Evolutionary conservation across 2,888 invertebrate genomes (phyloP).

Genomic region (Halocaridina rubra): DNA sequence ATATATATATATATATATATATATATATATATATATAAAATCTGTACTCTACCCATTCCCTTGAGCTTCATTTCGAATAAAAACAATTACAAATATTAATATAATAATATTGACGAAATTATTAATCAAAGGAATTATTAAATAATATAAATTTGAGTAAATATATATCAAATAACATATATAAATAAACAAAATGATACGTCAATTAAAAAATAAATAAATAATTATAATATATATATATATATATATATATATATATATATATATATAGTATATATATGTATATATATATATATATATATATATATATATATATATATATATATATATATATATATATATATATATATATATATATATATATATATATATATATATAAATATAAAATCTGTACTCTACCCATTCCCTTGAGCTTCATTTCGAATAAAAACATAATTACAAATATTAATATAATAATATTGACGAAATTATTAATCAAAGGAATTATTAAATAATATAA

Average conservation of each 20-base stretch:
- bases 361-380: neutral
- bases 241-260: neutral
- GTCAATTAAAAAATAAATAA: neutral
- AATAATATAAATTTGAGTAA: neutral
- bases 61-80: too few species aligned
- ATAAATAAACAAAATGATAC: neutral
- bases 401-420: too few species aligned
- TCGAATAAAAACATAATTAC: neutral
- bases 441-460: neutral
- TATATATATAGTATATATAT: neutral
- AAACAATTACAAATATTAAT: neutral
- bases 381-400: too few species aligned
- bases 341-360: neutral
- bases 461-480: neutral
- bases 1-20: neutral
- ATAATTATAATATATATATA: neutral
- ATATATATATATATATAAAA: neutral
- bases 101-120: neutral
- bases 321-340: neutral
- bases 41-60: too few species aligned
- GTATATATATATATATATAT: neutral
- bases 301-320: neutral
- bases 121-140: neutral
- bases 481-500: neutral
- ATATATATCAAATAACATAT: neutral